phyloP scores from a whole-genome alignment of 2,797 vertebrate genomes.

The Periophthalmus magnuspinnatus region DNA sequence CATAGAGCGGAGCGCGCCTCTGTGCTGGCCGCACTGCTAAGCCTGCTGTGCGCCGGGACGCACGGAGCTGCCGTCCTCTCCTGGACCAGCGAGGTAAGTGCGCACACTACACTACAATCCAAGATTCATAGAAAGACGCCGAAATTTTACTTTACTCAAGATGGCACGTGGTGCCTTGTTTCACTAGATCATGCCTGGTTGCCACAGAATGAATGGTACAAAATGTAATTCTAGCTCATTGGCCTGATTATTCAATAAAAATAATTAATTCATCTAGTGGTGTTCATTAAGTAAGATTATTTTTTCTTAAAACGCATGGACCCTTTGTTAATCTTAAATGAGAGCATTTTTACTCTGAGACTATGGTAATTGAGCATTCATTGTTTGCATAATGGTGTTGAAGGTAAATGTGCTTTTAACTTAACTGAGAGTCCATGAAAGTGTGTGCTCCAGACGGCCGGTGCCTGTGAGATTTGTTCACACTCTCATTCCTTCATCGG shows the following conservation, averaged over 20 bases:
- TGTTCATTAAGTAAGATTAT: background rate
- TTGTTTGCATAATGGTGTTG: slow-evolving; percentile 32
- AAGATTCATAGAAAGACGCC: background rate
- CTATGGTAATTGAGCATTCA: background rate
- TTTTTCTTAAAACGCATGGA: background rate
- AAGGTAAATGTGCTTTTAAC: slow-evolving; percentile 9
- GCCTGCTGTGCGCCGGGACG: slow-evolving; percentile 68
- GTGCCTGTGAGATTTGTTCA: slow-evolving; percentile 35
- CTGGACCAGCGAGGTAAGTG: slow-evolving; percentile 80
- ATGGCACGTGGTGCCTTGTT: background rate
- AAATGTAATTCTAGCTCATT: background rate
- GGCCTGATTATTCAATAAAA: background rate
- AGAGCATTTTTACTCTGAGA: background rate
- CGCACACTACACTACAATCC: background rate
- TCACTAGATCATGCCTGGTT: background rate
- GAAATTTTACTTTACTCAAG: background rate
- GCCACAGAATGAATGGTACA: background rate
- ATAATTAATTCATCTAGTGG: background rate
- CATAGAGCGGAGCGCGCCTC: slow-evolving; percentile 51
- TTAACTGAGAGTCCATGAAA: slow-evolving; percentile 2
- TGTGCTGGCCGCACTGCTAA: slow-evolving; percentile 68
- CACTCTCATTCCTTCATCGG: slow-evolving; percentile 40
- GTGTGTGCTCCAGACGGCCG: slow-evolving; percentile 41
- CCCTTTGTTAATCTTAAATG: background rate
- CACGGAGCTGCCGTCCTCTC: slow-evolving; percentile 73